phyloP scores from a whole-genome alignment of 2,888 invertebrate genomes.

The Muscina levida region DNA sequence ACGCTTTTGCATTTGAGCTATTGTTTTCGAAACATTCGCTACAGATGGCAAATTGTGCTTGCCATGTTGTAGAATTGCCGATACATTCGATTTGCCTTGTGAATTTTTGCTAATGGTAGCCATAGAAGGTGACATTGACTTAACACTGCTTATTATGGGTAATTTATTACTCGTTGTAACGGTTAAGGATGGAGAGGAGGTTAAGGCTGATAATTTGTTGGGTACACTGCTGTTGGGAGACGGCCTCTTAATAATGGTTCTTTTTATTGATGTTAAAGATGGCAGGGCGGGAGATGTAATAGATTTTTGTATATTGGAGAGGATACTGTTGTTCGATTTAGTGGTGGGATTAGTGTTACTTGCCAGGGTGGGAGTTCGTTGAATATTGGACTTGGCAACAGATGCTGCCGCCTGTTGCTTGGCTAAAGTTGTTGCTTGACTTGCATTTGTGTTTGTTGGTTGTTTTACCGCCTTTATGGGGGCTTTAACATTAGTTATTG shows the following conservation, averaged over 20 bases:
- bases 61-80: background rate
- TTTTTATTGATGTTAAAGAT: conserved; percentile 53
- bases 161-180: conserved; percentile 52
- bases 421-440: conserved; percentile 55
- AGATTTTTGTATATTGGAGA: conserved; percentile 15
- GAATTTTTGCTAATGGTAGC: conserved; percentile 19
- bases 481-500: conserved; percentile 60
- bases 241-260: conserved; percentile 44
- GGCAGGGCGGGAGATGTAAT: conserved; percentile 19
- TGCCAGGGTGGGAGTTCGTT: conserved; percentile 31
- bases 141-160: conserved; percentile 62
- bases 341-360: background rate
- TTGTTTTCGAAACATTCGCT: conserved; percentile 50
- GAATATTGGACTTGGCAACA: conserved; percentile 59
- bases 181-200: conserved; percentile 43
- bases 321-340: conserved; percentile 1
- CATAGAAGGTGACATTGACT: conserved; percentile 60
- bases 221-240: conserved; percentile 28
- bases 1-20: conserved; percentile 61
- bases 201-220: conserved; percentile 45
- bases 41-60: conserved; percentile 37
- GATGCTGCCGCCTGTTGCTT: conserved; percentile 61
- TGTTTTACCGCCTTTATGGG: conserved; percentile 39
- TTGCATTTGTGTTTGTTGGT: conserved; percentile 16
- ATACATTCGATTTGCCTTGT: background rate